A percentile compares a stretch with the other conserved stretches of the same genome.
Evolutionary conservation across 1,140 invertebrate genomes (phyloP).

Genomic region (Proales similis): DNA sequence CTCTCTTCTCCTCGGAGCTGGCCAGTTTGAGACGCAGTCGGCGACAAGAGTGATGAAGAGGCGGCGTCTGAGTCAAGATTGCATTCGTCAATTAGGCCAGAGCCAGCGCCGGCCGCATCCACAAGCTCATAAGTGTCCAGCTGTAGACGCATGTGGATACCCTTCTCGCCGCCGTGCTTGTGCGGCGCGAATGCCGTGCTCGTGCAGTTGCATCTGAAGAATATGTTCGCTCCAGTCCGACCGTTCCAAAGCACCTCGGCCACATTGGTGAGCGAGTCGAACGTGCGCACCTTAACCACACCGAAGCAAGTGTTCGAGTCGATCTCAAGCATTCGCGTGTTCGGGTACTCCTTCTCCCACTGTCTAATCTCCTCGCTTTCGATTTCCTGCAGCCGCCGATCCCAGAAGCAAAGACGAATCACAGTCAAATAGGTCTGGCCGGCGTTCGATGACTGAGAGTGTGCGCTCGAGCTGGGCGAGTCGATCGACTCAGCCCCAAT

Average conservation of each 20-base stretch:
- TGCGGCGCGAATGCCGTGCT: conserved; percentile 95
- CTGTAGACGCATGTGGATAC: conserved; percentile 88
- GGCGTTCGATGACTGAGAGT: no score
- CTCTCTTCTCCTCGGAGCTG: neutral
- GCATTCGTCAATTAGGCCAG: neutral
- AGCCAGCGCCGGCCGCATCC: neutral
- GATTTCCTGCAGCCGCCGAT: conserved; percentile 10
- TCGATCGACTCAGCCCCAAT: no score
- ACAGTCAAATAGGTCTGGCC: conserved; percentile 16
- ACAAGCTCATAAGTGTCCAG: conserved; percentile 57
- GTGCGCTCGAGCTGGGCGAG: no score
- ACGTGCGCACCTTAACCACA: conserved; percentile 1
- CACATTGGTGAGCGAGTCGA: conserved; percentile 3
- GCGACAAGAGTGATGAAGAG: neutral
- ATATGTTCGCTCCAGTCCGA: conserved; percentile 13
- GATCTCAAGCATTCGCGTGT: conserved; percentile 29
- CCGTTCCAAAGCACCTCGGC: conserved; percentile 37
- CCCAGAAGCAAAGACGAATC: conserved; percentile 33
- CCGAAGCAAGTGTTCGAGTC: conserved; percentile 27
- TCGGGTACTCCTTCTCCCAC: conserved; percentile 36
- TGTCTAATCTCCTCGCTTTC: conserved; percentile 34
- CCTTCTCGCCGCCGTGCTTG: conserved; percentile 94
- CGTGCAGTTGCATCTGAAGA: conserved; percentile 75
- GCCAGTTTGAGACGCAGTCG: neutral
- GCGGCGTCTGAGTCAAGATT: neutral